Base-by-base conservation (phyloP, 1,140 invertebrate genomes). In the Cherax quadricarinatus region DNA sequence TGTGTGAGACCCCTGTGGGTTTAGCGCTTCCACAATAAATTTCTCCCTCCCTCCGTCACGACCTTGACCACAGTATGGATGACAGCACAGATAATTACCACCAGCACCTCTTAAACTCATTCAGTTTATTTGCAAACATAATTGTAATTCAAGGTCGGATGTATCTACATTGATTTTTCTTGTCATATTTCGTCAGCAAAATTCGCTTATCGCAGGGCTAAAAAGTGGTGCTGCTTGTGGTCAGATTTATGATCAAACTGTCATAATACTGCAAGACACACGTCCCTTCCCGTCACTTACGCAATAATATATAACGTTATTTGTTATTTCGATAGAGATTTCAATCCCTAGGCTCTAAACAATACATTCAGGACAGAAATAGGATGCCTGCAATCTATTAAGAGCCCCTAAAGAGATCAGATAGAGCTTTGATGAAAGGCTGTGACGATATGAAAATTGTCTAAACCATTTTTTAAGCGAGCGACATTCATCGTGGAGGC, bases 391-490 rank as follows among this genome's bases (percentile, higher is more conserved):
- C 90, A 91, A 91, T 91, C 90, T 87, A 91, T 91, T 82, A 91
- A 87, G 90, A 80, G 87, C 53, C 70, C 85, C 73, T 87, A 81
- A 70, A 78, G 73, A 86, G 84, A 91, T 86, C 90, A 86, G 90
- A 86, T 91, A 91, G 49, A 84, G 14, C 53, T 48, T 66, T 89
- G 88, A 90, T 90, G 88, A 90, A 90, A 84, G 88, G 88, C 81
- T 73, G n/a, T 75, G 41, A 78, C 81, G 88, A 60, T 83, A 78
- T 24, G 62, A 41, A 90, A 66, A 90, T 60, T 73, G 88, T 84
- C 62, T 90, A 90, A 84, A 85, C 81, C 88, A 90, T 90, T 90
- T 90, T 88, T 88, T 88, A 88, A 80, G 86, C 75, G 75, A 88
- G 30, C 41, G 75, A 84, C 88, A 30, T 84, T 79, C 81, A 75